Evolutionary conservation across 2,888 invertebrate genomes (phyloP), one percentile per base, ranked within the genome.

Genomic region (Hypena proboscidalis): DNA sequence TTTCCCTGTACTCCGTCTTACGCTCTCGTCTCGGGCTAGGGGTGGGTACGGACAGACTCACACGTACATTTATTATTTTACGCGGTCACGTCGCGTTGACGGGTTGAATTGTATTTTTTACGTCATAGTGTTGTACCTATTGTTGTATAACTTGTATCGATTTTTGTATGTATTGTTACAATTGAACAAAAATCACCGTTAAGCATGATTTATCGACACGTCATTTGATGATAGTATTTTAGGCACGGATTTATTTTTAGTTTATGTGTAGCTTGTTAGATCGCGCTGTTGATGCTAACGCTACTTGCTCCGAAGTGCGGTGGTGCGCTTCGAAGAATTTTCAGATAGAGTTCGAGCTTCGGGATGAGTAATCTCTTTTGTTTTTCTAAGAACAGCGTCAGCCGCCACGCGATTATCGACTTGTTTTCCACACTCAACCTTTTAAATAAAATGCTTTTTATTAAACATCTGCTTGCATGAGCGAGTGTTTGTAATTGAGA

Each of bases 1-100:
- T 90, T 90, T 90, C 90, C 89, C 90, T 85, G 86, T 83, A 81
- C 89, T 85, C 83, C 87, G 89, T 90, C 90, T 90, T 88, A 80
- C 84, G 81, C 74, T 85, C 83, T 80, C 78, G 78, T 80, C 79
- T 80, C 64, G 51, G 67, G 66, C 51, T 77, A 70, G 83, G 88
- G 87, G 83, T 83, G 81, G 77, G 89, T 87, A 89, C 77, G 65
- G 88, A 78, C 71, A 83, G 84, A 70, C 69, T 68, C 55, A 69
- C 53, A 61, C 64, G 66, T 70, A 67, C 61, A 70, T 77, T 73
- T 77, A 79, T 76, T 71, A 58, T 66, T 51, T 50, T 46, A 56
- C 60, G 64, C 67, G 67, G 64, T 57, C 67, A 54, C 54, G 59
- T 63, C 51, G 53, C 47, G 56, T 53, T 69, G 65, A 67, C 60